Conservation (phyloP, 2,113 vertebrate genomes). For the Microtus oregoni region DNA sequence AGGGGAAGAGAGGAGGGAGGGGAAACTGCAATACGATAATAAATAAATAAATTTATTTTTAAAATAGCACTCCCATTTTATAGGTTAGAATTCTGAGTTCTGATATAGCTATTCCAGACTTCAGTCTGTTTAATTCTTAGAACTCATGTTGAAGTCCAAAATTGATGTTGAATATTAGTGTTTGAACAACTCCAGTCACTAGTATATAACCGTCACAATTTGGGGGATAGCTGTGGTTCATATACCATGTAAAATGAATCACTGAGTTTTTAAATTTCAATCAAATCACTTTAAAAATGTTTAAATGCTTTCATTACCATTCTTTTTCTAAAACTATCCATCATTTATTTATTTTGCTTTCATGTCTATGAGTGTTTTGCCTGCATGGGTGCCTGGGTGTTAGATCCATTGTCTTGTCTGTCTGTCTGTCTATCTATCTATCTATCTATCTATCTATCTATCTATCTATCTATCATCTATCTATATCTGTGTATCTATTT, state of each 20-base stretch:
- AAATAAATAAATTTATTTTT: not conserved
- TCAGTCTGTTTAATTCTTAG: not conserved
- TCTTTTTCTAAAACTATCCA: not conserved
- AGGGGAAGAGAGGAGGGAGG: not conserved
- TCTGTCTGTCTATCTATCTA: too few species aligned
- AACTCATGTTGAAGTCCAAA: not conserved
- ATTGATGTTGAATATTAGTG: not conserved
- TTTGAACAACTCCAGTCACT: not conserved
- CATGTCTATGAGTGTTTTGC: not conserved
- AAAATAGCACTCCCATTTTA: not conserved
- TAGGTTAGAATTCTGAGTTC: not conserved
- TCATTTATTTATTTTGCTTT: not conserved
- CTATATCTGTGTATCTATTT: too few species aligned
- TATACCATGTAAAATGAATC: not conserved
- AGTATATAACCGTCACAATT: not conserved
- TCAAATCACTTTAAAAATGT: conserved; percentile 4
- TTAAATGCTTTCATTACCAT: not conserved
- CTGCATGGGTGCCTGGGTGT: not conserved
- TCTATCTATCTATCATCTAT: too few species aligned
- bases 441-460: too few species aligned
- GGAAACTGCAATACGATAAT: not conserved
- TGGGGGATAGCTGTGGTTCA: not conserved
- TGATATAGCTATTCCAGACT: rapidly evolving
- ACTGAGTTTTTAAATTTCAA: conserved; percentile 36
- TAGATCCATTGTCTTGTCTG: not conserved